These are phyloP conservation scores for Microtus montanus DNA, from an alignment of 2,113 vertebrate species.

Conservation along the genomic window DNA sequence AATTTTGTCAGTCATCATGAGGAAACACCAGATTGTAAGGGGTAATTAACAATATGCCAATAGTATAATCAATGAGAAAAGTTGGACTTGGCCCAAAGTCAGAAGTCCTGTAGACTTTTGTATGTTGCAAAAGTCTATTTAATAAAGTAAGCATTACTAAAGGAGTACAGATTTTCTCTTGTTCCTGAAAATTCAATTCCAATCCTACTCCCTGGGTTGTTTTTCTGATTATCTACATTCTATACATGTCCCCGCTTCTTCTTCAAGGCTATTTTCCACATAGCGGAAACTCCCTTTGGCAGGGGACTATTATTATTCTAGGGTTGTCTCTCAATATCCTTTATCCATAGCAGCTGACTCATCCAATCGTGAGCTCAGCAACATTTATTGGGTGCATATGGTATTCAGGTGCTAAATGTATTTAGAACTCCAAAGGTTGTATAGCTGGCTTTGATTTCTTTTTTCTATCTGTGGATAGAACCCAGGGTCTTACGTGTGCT, in stretches of 20 bases:
- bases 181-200: constrained; percentile 40
- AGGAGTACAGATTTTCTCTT: not conserved
- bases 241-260: not conserved
- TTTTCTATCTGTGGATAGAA: not conserved
- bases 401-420: not conserved
- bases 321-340: not conserved
- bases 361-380: not conserved
- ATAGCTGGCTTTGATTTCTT: not conserved
- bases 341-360: not conserved
- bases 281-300: not conserved
- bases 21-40: constrained; percentile 13
- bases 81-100: not conserved
- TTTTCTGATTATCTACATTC: not conserved
- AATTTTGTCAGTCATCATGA: constrained; percentile 37
- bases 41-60: constrained; percentile 9
- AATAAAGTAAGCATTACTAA: not conserved
- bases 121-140: constrained; percentile 6
- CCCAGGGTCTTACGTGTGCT: not conserved
- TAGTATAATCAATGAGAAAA: not conserved
- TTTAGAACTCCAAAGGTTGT: not conserved
- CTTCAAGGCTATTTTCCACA: not conserved
- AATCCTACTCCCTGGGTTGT: not conserved
- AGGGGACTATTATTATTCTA: not conserved
- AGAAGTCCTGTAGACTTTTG: not conserved
- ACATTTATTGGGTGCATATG: not conserved